phyloP scores from a whole-genome alignment of 2,113 vertebrate species.

The Tringa solitaria region DNA sequence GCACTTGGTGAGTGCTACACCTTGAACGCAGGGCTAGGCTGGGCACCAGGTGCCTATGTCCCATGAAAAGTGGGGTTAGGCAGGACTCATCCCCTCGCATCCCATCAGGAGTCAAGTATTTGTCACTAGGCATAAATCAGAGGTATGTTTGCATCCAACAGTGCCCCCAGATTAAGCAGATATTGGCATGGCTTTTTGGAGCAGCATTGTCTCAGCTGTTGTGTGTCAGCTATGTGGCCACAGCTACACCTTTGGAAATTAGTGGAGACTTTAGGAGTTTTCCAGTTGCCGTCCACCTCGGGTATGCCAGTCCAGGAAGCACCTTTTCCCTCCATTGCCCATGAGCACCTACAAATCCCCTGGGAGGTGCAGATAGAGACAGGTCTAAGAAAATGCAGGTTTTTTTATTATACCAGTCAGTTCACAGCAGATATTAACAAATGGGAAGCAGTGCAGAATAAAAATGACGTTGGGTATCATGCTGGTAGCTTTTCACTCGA shows the following conservation, averaged over 20 bases:
- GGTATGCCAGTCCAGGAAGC: neutral
- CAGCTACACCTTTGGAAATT: neutral
- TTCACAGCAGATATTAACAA: slow-evolving; percentile 12
- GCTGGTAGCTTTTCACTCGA: neutral
- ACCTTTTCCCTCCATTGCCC: fast-evolving
- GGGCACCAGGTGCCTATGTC: neutral
- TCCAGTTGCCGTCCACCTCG: neutral
- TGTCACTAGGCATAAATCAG: neutral
- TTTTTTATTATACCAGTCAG: neutral
- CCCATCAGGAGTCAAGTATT: fast-evolving
- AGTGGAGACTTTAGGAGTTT: neutral
- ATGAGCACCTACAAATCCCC: neutral
- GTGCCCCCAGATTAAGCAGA: neutral
- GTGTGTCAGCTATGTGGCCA: neutral
- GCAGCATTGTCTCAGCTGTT: neutral
- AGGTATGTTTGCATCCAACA: neutral
- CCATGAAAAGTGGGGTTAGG: fast-evolving
- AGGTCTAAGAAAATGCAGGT: neutral
- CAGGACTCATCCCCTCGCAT: neutral
- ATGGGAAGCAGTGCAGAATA: neutral
- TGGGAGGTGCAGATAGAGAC: neutral
- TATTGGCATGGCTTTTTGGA: neutral
- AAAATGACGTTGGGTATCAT: neutral
- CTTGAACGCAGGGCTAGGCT: neutral
- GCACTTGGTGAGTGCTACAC: neutral